Percentiles rank a stretch among this genome's conserved stretches.
These are phyloP conservation scores for Sebastes nivosus DNA, from an alignment of 2,797 vertebrate species.

Conservation along the genomic window DNA sequence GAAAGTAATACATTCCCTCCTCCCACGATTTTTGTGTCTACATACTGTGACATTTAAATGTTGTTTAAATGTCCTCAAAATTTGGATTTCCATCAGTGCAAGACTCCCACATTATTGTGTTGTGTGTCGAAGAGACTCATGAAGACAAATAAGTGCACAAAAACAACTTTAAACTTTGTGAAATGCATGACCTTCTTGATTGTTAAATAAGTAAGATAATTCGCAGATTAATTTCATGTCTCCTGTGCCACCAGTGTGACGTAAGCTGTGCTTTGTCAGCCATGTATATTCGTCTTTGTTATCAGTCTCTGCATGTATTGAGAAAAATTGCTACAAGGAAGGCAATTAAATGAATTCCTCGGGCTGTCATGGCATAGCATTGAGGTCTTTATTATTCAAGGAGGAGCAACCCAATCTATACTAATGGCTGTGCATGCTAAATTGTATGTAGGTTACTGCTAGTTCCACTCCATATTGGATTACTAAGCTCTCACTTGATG, in stretches of 20 bases:
- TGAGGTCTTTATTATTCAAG: conserved; percentile 58
- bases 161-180: neutral
- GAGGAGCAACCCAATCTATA: conserved; percentile 15
- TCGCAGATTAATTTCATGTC: neutral
- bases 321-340: conserved; percentile 29
- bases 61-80: neutral
- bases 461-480: conserved; percentile 38
- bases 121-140: neutral
- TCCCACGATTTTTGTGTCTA: neutral
- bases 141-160: neutral
- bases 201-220: neutral
- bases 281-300: conserved; percentile 5
- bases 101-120: neutral
- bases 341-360: conserved; percentile 35
- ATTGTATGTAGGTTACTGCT: conserved; percentile 23
- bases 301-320: conserved; percentile 5
- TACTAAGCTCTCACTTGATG: conserved; percentile 24
- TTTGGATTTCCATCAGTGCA: neutral
- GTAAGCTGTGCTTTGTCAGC: conserved; percentile 2
- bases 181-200: neutral
- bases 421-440: conserved; percentile 49
- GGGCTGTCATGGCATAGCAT: conserved; percentile 8
- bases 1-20: neutral
- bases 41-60: neutral
- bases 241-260: neutral